A percentile compares a stretch with the other conserved stretches of the same genome.
Conservation (phyloP, 2,797 vertebrate species). For the Chaunax sp. region DNA sequence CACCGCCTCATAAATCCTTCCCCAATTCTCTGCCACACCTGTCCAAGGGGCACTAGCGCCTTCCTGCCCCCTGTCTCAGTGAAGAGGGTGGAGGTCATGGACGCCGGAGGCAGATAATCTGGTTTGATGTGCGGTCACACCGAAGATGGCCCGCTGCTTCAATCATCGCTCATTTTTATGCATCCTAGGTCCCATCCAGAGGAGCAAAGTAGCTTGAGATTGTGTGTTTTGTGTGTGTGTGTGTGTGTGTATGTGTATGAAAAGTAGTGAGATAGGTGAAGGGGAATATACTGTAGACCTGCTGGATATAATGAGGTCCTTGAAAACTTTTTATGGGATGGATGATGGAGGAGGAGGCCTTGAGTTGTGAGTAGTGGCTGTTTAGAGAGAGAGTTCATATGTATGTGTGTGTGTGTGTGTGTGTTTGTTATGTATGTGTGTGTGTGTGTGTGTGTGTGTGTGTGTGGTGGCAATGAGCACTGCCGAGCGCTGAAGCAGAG, state of each 20-base stretch:
- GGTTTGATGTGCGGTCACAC: conserved; percentile 65
- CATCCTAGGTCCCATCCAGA: conserved; percentile 42
- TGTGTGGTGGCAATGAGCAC: neutral
- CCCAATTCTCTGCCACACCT: conserved; percentile 26
- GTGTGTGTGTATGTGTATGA: conserved; percentile 32
- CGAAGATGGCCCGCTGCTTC: conserved; percentile 45
- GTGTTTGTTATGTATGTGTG: conserved; percentile 42
- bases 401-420: conserved; percentile 6
- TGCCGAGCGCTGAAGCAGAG: conserved; percentile 8
- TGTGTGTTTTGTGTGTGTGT: conserved; percentile 40
- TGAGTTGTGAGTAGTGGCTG: conserved; percentile 52
- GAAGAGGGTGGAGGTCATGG: conserved; percentile 63
- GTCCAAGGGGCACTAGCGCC: conserved; percentile 19
- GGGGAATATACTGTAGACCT: conserved; percentile 35
- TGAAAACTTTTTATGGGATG: conserved; percentile 74
- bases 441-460: conserved; percentile 2
- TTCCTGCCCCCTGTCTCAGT: conserved; percentile 22
- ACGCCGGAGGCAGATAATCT: conserved; percentile 53
- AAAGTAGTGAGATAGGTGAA: conserved; percentile 29
- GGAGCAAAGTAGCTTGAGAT: conserved; percentile 55
- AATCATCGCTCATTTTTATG: conserved; percentile 76
- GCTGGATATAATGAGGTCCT: conserved; percentile 63
- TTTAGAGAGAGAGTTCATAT: conserved; percentile 26
- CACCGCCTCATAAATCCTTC: conserved; percentile 60
- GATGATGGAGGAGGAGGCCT: conserved; percentile 64